A percentile compares a stretch with the other conserved stretches of the same genome.
phyloP scores from a whole-genome alignment of 2,113 vertebrate species.

The Dasyprocta punctata region DNA sequence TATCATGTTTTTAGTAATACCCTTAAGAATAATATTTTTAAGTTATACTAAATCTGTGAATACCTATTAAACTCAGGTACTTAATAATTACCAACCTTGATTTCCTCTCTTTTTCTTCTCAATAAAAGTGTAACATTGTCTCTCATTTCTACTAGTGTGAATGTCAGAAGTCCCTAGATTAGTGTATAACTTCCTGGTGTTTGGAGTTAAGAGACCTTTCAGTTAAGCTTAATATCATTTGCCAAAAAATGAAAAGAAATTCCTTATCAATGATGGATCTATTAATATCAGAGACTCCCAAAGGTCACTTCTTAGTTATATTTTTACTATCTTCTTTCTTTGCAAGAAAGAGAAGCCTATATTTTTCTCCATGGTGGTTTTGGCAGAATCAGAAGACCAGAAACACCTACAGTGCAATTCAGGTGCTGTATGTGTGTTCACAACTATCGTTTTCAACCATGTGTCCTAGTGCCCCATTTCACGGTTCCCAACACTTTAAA shows the following conservation, averaged over 20 bases:
- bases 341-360: neutral
- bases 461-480: neutral
- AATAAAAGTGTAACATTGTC: constrained; percentile 40
- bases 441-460: neutral
- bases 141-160: constrained; percentile 21
- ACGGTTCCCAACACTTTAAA: neutral
- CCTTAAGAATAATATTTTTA: constrained; percentile 33
- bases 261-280: constrained; percentile 12
- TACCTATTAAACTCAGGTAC: neutral
- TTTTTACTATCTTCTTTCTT: constrained; percentile 28
- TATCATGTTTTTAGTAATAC: neutral
- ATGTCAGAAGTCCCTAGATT: constrained; percentile 15
- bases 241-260: constrained; percentile 24
- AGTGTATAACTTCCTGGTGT: constrained; percentile 14
- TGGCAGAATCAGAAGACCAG: neutral
- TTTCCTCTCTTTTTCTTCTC: constrained; percentile 11
- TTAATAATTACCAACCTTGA: constrained; percentile 30
- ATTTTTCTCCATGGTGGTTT: neutral
- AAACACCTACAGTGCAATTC: neutral
- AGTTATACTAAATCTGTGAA: constrained; percentile 46
- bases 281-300: constrained; percentile 27
- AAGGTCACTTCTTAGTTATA: constrained; percentile 22
- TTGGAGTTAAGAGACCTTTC: constrained; percentile 1
- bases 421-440: neutral
- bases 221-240: constrained; percentile 40